Evolutionary conservation across 2,888 invertebrate genomes (phyloP), one percentile per base, ranked within the genome.

Genomic region (Cordylochernes scorpioides): DNA sequence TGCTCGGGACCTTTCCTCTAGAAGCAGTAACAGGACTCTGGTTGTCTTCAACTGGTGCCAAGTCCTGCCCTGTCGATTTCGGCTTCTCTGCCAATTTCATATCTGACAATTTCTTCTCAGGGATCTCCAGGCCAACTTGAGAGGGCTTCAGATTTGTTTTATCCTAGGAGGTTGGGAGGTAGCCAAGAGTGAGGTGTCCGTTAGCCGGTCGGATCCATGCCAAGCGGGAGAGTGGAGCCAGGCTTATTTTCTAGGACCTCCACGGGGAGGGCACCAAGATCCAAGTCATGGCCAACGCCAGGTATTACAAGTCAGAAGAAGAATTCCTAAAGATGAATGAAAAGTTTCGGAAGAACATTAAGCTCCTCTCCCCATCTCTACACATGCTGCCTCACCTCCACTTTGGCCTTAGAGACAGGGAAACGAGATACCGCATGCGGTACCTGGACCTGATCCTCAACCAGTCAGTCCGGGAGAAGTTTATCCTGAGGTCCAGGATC

Each of bases 381-480:
- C 91, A 91, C 47, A 91, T 94, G 82, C 58, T 99, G 45, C 97
- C 97, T 3, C 84, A 88, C 61, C 59, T 94, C 40, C 88, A 97
- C 56, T 97, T 71, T 56, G 97, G 97, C 6, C 64, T 99, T 9
- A 91, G 88, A 52, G 88, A 97, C 51, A 88, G 91, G 57, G 66
- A 64, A 40, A 39, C 84, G 2, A 64, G 88, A 44, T 97, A 71
- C 52, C 67, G 97, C 34, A 86, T 91, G 55, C 64, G 88, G 44
- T 91, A 91, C 54, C 61, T 94, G 43, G 97, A 99, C 60, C 64
- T 97, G 17, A 91, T 99, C 46, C 60, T 97, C 31, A 99, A 94
- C 58, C 72, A 74, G 42, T 65, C 68, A 49, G 78, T 88, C n/a
- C 64, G 86, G 34, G 67, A 74, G 49, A 86, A 71, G 42, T 99